Percentiles rank a stretch among this genome's conserved stretches.
These are phyloP conservation scores for Tetragonula carbonaria DNA, from an alignment of 2,888 invertebrate genomes.

Conservation along the genomic window DNA sequence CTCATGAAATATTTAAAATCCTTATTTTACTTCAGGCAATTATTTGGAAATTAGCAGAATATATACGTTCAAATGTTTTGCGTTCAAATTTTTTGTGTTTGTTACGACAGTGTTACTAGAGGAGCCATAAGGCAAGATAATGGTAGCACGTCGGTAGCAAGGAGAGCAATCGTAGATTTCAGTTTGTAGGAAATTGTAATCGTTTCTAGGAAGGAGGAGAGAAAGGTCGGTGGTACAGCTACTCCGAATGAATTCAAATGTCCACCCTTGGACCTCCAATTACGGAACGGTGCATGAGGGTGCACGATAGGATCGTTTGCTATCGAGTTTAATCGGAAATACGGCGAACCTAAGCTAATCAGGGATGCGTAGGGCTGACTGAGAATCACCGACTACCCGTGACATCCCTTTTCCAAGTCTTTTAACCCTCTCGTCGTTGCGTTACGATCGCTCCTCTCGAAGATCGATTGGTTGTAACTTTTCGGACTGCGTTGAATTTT, in stretches of 20 bases:
- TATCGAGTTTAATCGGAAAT: slow-evolving; percentile 73
- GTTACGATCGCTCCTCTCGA: neutral
- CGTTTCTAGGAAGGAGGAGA: slow-evolving; percentile 27
- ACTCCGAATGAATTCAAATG: slow-evolving; percentile 63
- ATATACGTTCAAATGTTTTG: neutral
- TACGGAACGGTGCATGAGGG: slow-evolving; percentile 46
- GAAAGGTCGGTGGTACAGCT: slow-evolving; percentile 30
- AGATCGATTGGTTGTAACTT: neutral
- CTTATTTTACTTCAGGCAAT: too few species aligned
- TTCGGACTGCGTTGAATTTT: neutral
- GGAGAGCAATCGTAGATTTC: slow-evolving; percentile 13
- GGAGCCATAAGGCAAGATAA: neutral
- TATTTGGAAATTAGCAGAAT: too few species aligned
- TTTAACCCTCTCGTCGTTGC: slow-evolving; percentile 7
- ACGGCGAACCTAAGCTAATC: slow-evolving; percentile 78
- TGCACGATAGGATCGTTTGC: slow-evolving; percentile 62
- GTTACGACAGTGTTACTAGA: neutral
- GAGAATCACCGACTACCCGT: slow-evolving; percentile 55
- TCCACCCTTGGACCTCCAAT: slow-evolving; percentile 62
- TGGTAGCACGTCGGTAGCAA: neutral
- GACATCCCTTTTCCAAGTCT: slow-evolving; percentile 33
- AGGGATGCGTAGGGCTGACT: slow-evolving; percentile 67
- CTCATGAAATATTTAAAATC: too few species aligned
- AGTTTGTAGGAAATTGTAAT: neutral
- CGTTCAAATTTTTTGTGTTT: too few species aligned